phyloP scores from a whole-genome alignment of 1,140 invertebrate genomes.

The Diorhabda carinulata region DNA sequence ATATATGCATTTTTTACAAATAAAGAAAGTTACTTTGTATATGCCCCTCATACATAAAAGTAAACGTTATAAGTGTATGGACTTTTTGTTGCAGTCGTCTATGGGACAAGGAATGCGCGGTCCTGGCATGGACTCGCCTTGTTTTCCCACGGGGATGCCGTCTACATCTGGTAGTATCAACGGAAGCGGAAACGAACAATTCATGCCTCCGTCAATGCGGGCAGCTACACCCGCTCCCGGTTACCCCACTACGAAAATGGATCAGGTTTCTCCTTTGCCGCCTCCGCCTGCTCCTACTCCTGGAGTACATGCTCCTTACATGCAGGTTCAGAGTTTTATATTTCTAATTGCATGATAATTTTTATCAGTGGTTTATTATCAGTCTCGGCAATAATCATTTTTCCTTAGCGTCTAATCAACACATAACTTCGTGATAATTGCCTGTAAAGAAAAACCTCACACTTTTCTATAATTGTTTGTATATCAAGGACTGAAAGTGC shows the following conservation, averaged over 20 bases:
- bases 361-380: neutral
- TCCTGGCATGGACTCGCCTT: conserved; percentile 13
- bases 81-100: conserved; percentile 10
- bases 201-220: conserved; percentile 5
- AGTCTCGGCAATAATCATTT: too few relatives aligned
- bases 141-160: conserved; percentile 8
- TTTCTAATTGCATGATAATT: neutral
- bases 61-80: neutral
- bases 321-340: conserved; percentile 11
- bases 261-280: conserved; percentile 10
- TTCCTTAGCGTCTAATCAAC: too few relatives aligned
- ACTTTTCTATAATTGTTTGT: too few relatives aligned
- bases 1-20: too few relatives aligned
- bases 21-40: too few relatives aligned
- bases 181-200: conserved; percentile 11
- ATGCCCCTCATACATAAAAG: too few relatives aligned
- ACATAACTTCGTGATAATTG: too few relatives aligned
- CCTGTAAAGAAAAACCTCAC: too few relatives aligned
- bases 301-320: conserved; percentile 9
- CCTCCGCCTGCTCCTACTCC: conserved; percentile 2
- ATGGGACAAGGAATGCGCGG: conserved; percentile 6
- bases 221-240: neutral
- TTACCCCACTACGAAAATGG: conserved; percentile 4
- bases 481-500: too few relatives aligned
- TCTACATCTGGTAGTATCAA: neutral